A percentile compares a stretch with the other conserved stretches of the same genome.
These are phyloP conservation scores for Cepphus grylle DNA, from an alignment of 2,113 vertebrate species.

Conservation along the genomic window DNA sequence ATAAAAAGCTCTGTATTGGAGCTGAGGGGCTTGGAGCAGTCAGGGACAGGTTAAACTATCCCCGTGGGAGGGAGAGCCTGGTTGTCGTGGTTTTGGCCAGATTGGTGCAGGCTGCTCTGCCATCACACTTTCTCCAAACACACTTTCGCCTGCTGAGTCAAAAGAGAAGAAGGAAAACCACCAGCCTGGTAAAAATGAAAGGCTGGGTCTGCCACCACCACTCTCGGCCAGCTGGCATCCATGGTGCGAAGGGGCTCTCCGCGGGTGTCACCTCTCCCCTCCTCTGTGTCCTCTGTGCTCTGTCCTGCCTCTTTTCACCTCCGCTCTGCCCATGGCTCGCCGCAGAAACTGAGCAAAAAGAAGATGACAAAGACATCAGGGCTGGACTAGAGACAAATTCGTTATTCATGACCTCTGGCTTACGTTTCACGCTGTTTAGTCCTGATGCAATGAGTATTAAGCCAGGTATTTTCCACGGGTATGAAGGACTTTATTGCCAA, in stretches of 20 bases:
- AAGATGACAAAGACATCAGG: neutral
- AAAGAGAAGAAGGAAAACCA: neutral
- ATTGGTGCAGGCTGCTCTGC: neutral
- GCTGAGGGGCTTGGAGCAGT: neutral
- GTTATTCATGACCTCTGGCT: neutral
- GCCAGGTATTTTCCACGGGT: neutral
- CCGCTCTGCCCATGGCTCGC: neutral
- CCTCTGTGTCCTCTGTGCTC: neutral
- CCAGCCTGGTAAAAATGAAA: neutral
- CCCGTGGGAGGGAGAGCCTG: neutral
- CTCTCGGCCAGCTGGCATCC: neutral
- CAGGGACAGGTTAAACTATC: neutral
- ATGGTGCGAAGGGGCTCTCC: accelerated
- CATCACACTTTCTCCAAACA: neutral
- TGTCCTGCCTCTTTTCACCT: neutral
- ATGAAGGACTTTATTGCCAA: neutral
- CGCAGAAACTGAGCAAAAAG: neutral
- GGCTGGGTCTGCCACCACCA: neutral
- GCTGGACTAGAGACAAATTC: neutral
- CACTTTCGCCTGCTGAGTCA: neutral
- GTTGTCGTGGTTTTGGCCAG: too few relatives aligned
- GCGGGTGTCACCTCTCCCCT: neutral
- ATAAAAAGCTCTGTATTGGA: neutral
- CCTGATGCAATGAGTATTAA: neutral
- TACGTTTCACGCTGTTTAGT: neutral